Evolutionary conservation across 2,797 vertebrate genomes (phyloP).

Genomic region (Perodicticus potto): DNA sequence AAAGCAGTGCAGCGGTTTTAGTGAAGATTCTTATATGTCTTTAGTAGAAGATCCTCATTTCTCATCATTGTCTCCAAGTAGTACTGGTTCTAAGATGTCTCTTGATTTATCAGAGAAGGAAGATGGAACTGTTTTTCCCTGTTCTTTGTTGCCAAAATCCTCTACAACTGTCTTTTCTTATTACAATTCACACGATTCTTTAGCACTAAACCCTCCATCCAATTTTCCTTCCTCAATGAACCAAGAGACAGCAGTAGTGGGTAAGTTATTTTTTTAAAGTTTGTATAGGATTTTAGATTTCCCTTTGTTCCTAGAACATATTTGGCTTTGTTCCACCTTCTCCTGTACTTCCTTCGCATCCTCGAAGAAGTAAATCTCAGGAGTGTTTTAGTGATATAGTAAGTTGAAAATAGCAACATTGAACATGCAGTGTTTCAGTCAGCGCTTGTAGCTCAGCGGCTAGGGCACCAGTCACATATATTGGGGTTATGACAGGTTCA

Average conservation of each 20-base stretch:
- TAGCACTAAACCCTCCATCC: neutral
- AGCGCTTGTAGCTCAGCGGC: no score
- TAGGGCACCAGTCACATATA: no score
- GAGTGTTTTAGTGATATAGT: neutral
- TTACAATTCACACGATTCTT: neutral
- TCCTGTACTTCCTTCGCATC: neutral
- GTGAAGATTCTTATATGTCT: conserved; percentile 65
- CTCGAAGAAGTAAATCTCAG: neutral
- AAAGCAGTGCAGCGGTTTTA: neutral
- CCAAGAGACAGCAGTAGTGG: neutral
- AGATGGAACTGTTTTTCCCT: conserved; percentile 27
- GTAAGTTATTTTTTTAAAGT: conserved; percentile 78
- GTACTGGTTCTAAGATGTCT: conserved; percentile 63
- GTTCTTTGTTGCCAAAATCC: neutral
- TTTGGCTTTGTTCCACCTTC: conserved; percentile 3
- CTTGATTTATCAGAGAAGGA: conserved; percentile 45
- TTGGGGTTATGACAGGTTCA: no score
- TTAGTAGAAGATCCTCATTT: conserved; percentile 88
- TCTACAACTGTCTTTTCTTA: neutral
- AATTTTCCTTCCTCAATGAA: accelerated
- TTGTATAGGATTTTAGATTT: neutral
- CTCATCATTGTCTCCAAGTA: conserved; percentile 81
- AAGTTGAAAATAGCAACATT: neutral
- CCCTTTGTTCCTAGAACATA: neutral
- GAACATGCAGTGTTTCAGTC: neutral